A percentile compares a stretch with the other conserved stretches of the same genome.
These are phyloP conservation scores for Spisula subtruncata DNA, from an alignment of 2,888 invertebrate species.

Conservation along the genomic window DNA sequence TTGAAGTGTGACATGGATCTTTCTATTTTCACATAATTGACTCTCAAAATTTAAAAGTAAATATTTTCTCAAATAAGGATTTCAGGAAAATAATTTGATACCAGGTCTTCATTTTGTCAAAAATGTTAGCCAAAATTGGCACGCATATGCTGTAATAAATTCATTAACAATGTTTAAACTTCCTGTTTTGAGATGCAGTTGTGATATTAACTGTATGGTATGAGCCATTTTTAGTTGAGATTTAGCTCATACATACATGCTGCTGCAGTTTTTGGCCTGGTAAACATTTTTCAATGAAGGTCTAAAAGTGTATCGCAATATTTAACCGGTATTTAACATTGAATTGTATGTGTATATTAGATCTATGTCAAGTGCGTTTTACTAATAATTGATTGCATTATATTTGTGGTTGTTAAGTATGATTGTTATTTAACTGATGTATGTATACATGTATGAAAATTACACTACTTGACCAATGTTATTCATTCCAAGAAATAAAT, in stretches of 20 bases:
- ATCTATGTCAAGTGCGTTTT: background rate
- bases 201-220: background rate
- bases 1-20: too few species aligned
- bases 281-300: background rate
- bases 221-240: background rate
- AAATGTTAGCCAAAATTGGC: background rate
- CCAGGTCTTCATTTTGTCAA: background rate
- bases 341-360: background rate
- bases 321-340: background rate
- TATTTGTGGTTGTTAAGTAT: too few species aligned
- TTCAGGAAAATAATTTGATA: background rate
- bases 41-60: too few species aligned
- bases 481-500: constrained; percentile 7
- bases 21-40: too few species aligned
- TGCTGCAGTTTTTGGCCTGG: background rate
- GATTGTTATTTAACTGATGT: background rate
- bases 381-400: too few species aligned
- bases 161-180: background rate
- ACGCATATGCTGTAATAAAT: background rate
- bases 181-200: background rate
- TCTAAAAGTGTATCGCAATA: background rate
- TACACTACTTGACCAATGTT: background rate
- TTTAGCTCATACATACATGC: background rate
- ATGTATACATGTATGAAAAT: background rate
- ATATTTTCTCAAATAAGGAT: too few species aligned